These are phyloP conservation scores for Trachymyrmex septentrionalis DNA, from an alignment of 1,140 invertebrate genomes.

Conservation along the genomic window DNA sequence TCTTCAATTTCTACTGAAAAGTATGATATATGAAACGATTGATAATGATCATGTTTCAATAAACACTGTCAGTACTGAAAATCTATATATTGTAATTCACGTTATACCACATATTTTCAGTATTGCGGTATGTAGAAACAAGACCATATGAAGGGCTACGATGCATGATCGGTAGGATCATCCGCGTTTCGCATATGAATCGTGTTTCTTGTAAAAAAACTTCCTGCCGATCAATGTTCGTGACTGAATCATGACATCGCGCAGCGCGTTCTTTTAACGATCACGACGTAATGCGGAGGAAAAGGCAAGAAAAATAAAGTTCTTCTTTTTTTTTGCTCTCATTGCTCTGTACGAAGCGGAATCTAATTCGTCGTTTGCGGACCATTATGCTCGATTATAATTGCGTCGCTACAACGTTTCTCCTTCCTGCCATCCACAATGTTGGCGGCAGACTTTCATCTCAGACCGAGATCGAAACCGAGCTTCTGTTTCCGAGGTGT, in stretches of 20 bases:
- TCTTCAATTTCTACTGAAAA: too few relatives aligned
- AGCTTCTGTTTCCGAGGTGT: conserved; percentile 85
- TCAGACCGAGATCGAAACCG: conserved; percentile 74
- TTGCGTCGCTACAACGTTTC: conserved; percentile 81
- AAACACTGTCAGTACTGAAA: too few relatives aligned
- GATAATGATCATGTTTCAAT: too few relatives aligned
- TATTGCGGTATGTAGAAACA: too few relatives aligned
- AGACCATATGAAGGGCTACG: too few relatives aligned
- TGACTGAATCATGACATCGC: conserved; percentile 18
- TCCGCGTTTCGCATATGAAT: neutral
- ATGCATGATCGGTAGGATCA: neutral
- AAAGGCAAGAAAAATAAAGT: conserved; percentile 25
- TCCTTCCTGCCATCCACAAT: conserved; percentile 72
- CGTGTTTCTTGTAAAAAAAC: neutral
- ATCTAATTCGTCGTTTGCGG: conserved; percentile 79
- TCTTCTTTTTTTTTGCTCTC: conserved; percentile 59
- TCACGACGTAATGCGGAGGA: conserved; percentile 4
- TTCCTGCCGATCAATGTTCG: neutral
- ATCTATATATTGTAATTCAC: too few relatives aligned
- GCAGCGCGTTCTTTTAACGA: conserved; percentile 10
- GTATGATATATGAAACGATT: too few relatives aligned
- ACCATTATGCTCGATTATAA: conserved; percentile 82
- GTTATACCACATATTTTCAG: too few relatives aligned
- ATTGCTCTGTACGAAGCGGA: conserved; percentile 51
- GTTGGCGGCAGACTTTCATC: conserved; percentile 82